Evolutionary conservation across 2,888 invertebrate genomes (phyloP).

Genomic region (Asteroscopus sphinx): DNA sequence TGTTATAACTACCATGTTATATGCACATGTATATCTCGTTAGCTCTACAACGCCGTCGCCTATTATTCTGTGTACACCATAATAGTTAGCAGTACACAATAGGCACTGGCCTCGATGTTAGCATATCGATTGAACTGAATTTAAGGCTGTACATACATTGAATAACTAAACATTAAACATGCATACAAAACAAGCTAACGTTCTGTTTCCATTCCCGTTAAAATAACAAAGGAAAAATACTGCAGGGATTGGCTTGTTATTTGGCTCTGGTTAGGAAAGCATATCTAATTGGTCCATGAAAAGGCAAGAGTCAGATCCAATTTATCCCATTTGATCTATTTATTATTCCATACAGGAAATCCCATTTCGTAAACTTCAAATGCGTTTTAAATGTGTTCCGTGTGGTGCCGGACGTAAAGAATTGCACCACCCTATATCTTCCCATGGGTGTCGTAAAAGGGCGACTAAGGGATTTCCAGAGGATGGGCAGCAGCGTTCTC

Average conservation of each 20-base stretch:
- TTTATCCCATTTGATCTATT: no score
- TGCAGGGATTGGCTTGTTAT: constrained; percentile 3
- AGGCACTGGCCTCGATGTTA: constrained; percentile 13
- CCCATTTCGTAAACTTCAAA: no score
- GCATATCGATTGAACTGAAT: constrained; percentile 22
- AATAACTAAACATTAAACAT: constrained; percentile 1
- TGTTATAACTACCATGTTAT: no score
- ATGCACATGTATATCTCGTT: constrained; percentile 14
- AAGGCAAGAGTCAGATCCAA: no score
- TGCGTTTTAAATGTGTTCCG: no score
- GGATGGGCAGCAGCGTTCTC: no score
- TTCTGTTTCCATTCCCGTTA: constrained; percentile 1
- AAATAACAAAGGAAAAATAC: constrained; percentile 9
- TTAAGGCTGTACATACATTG: constrained; percentile 17
- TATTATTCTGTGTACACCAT: constrained; percentile 24
- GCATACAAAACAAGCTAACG: neutral
- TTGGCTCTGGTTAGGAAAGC: neutral
- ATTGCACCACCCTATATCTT: no score
- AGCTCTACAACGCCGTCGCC: constrained; percentile 16
- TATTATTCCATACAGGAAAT: no score
- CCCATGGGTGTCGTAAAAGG: no score
- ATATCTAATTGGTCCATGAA: no score
- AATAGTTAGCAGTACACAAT: constrained; percentile 32
- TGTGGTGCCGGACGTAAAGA: no score
- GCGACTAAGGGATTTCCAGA: no score